Conservation (phyloP, 53 echinoderm and acorn worm genomes). For the Stichopus horrens region DNA sequence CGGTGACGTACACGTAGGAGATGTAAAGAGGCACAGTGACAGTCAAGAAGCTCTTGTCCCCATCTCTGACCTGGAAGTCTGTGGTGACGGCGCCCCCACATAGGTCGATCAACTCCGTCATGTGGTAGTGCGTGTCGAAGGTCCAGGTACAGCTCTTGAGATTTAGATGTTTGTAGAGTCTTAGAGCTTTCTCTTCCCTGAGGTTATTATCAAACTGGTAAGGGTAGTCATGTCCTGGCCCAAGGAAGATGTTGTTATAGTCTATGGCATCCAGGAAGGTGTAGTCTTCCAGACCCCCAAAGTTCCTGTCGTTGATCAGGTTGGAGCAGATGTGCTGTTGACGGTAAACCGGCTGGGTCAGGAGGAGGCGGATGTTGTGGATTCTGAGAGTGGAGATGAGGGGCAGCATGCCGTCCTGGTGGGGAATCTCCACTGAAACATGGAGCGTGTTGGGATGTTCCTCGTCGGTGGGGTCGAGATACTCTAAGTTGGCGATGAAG, state of each 20-base stretch:
- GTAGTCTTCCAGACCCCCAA: slow-evolving; percentile 75
- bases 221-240: slow-evolving; percentile 94
- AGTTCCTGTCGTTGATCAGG: slow-evolving; percentile 63
- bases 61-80: slow-evolving; percentile 92
- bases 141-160: slow-evolving; percentile 99
- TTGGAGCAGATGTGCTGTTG: slow-evolving; percentile 98
- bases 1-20: slow-evolving; percentile 91
- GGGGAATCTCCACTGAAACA: slow-evolving; percentile 91
- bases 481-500: slow-evolving; percentile 85
- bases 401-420: slow-evolving; percentile 98
- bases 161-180: slow-evolving; percentile 89
- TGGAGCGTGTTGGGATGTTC: slow-evolving; percentile 89
- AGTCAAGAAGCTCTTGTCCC: slow-evolving; percentile 91
- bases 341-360: slow-evolving; percentile 95
- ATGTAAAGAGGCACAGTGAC: slow-evolving; percentile 94
- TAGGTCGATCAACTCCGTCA: slow-evolving; percentile 96
- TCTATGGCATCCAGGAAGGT: slow-evolving; percentile 77
- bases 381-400: slow-evolving; percentile 85
- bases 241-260: slow-evolving; percentile 68
- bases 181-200: slow-evolving; percentile 73
- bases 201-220: slow-evolving; percentile 91
- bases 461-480: slow-evolving; percentile 69
- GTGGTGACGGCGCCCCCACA: slow-evolving; percentile 94
- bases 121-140: slow-evolving; percentile 98
- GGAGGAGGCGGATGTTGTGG: slow-evolving; percentile 93